phyloP scores from a whole-genome alignment of 2,888 invertebrate genomes.

The Chrysodeixis includens region DNA sequence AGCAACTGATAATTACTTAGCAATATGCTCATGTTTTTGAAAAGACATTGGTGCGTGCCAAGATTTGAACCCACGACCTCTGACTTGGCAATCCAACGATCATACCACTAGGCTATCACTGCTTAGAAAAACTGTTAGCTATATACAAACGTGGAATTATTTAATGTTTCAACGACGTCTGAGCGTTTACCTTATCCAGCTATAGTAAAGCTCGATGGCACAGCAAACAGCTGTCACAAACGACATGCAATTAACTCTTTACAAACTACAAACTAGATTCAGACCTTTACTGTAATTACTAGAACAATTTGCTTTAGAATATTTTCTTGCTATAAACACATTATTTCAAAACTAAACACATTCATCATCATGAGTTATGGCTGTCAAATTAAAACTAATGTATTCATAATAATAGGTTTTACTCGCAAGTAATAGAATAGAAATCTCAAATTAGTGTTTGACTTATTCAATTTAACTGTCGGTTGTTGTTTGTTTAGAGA shows the following conservation, averaged over 20 bases:
- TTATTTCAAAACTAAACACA: slow-evolving; percentile 18
- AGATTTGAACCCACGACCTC: no score
- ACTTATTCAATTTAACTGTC: slow-evolving; percentile 2
- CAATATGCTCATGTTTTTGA: no score
- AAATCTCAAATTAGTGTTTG: slow-evolving; percentile 4
- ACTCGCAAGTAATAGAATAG: background rate
- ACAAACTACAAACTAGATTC: slow-evolving; percentile 30
- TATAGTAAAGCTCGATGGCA: slow-evolving; percentile 17
- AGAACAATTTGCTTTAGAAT: slow-evolving; percentile 31
- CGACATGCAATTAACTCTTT: slow-evolving; percentile 23
- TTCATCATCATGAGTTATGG: slow-evolving; percentile 17
- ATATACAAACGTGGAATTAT: no score
- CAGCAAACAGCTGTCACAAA: slow-evolving; percentile 32
- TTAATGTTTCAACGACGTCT: no score
- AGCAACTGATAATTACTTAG: no score
- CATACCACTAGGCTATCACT: no score
- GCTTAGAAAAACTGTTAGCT: no score
- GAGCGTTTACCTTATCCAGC: slow-evolving; percentile 4
- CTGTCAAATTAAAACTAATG: background rate
- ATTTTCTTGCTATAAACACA: slow-evolving; percentile 18
- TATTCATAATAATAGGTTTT: slow-evolving; percentile 2
- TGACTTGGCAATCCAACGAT: no score
- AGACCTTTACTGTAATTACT: slow-evolving; percentile 23
- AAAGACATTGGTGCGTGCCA: no score
- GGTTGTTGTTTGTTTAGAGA: background rate